Percentiles rank a stretch among this genome's conserved stretches.
Evolutionary conservation across 1,140 invertebrate genomes (phyloP).

Genomic region (Metopolophium dirhodum): DNA sequence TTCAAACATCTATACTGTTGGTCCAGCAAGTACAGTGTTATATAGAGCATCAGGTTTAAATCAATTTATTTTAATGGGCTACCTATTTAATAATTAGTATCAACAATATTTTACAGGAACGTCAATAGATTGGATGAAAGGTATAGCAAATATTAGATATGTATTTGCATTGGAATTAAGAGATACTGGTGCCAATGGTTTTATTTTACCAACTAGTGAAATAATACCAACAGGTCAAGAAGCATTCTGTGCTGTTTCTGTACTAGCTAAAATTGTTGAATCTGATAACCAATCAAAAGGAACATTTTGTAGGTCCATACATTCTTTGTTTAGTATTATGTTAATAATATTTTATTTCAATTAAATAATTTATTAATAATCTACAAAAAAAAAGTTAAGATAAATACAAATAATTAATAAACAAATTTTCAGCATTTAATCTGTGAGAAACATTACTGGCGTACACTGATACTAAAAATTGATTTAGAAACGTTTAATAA

Average conservation of each 20-base stretch:
- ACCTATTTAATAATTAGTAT: neutral
- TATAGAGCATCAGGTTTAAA: constrained; percentile 17
- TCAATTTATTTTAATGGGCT: neutral
- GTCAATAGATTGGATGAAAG: constrained; percentile 45
- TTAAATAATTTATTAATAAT: neutral
- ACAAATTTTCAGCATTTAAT: neutral
- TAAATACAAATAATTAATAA: neutral
- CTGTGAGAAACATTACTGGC: neutral
- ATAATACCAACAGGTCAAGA: constrained; percentile 49
- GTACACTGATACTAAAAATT: neutral
- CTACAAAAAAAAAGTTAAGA: neutral
- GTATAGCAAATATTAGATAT: constrained; percentile 29
- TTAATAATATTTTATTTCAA: neutral
- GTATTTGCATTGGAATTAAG: constrained; percentile 45
- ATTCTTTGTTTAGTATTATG: neutral
- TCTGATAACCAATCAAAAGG: neutral
- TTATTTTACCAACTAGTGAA: constrained; percentile 25
- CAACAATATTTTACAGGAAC: neutral
- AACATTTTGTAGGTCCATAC: neutral
- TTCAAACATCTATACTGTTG: constrained; percentile 1
- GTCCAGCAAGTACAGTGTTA: neutral
- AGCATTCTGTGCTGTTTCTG: constrained; percentile 9
- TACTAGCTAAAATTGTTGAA: neutral
- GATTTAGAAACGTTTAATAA: neutral
- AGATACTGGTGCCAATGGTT: constrained; percentile 37